Evolutionary conservation across 1,140 invertebrate species (phyloP), one percentile per base, ranked within the genome.

Genomic region (Aphelenchoides fujianensis): DNA sequence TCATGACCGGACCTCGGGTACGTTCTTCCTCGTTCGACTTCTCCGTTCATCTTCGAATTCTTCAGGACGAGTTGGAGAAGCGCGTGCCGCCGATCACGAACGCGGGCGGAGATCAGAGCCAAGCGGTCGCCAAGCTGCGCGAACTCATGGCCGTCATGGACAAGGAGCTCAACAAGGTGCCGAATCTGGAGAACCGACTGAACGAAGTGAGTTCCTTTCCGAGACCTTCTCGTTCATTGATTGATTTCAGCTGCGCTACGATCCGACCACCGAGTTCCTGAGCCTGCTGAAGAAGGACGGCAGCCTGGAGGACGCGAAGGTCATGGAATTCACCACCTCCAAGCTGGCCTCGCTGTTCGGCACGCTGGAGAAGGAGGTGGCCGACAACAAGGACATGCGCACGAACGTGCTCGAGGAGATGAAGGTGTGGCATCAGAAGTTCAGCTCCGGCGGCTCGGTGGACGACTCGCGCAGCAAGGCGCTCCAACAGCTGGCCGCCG

Each of bases 401-500:
- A 91, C 93, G 80, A 85, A 84, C 19, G 84, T 97, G 3, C 87
- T 95, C 34, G 86, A 87, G 9, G 88, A 90, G 55, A 92, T 97
- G 80, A 91, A 91, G 86, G 90, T 86, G 52, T 76, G 32, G 73
- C 79, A 86, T 36, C 81, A 93, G 89, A 84, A 82, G 48, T 88
- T 89, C 3, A 92, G 95, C 85, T 85, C 86, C 28, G 88, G 89
- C 77, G 84, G 78, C 78, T 84, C 73, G 31, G 72, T 77, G n/a
- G 86, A 83, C 41, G 88, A 88, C 2, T 82, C 82, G 30, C 73
- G 86, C 30, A 94, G 96, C 81, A 86, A 88, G 16, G 90, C 91
- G 76, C 89, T 96, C 79, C 91, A 91, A 86, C 90, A 92, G 82
- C 86, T 97, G 73, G 93, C 92, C 30, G 88, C 90, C 35, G 93